Evolutionary conservation across 2,797 vertebrate species (phyloP).

Genomic region (Arrhamphus sclerolepis): DNA sequence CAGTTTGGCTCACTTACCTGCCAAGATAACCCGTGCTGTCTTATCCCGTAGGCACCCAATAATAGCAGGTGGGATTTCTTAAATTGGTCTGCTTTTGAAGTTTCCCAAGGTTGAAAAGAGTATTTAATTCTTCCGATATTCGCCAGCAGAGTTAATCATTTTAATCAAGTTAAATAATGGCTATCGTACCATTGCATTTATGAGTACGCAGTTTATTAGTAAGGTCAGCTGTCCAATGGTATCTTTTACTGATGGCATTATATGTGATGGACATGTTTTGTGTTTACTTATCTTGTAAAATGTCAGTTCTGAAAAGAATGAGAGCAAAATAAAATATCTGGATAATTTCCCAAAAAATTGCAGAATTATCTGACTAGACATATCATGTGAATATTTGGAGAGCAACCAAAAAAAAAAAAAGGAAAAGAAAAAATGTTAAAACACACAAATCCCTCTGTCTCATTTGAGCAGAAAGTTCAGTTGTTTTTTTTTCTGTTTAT

Average conservation of each 20-base stretch:
- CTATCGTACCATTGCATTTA: too few relatives aligned
- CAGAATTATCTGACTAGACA: conserved; percentile 16
- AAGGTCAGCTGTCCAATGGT: too few relatives aligned
- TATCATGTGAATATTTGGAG: conserved; percentile 20
- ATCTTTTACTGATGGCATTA: conserved; percentile 9
- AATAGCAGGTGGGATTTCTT: conserved; percentile 37
- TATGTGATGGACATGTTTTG: conserved; percentile 2
- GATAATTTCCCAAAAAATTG: conserved; percentile 1
- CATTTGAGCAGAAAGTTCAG: conserved; percentile 31
- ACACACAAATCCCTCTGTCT: conserved; percentile 20
- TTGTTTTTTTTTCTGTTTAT: conserved; percentile 59
- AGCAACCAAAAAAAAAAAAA: too few relatives aligned
- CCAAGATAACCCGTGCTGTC: conserved; percentile 39
- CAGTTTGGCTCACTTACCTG: conserved; percentile 38
- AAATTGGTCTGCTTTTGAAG: conserved; percentile 22
- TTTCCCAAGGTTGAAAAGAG: conserved; percentile 36
- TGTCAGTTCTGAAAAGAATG: not conserved
- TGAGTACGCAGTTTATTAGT: too few relatives aligned
- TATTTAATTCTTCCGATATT: conserved; percentile 36
- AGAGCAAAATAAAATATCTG: not conserved
- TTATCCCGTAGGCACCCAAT: conserved; percentile 25
- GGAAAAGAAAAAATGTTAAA: conserved; percentile 31
- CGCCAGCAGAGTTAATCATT: too few relatives aligned
- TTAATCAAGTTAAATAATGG: too few relatives aligned
- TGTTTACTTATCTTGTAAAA: conserved; percentile 4